These are phyloP conservation scores for Sardina pilchardus DNA, from an alignment of 2,113 vertebrate genomes.

Conservation along the genomic window DNA sequence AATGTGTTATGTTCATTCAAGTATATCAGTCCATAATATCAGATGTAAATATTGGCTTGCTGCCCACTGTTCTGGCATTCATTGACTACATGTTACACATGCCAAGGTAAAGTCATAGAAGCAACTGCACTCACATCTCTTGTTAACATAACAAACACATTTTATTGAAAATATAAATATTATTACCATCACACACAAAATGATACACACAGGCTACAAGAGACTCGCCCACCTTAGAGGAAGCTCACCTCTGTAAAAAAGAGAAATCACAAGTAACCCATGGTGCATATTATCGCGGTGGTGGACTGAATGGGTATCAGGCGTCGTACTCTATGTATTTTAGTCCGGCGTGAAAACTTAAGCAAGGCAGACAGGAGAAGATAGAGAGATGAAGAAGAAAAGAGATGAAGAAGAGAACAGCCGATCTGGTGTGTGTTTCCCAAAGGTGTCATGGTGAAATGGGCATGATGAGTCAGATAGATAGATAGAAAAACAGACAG, in stretches of 20 bases:
- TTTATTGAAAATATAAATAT: neutral
- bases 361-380: neutral
- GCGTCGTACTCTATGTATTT: neutral
- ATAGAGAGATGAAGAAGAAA: neutral
- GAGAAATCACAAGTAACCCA: neutral
- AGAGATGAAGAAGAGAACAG: neutral
- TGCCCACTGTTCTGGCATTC: neutral
- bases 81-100: neutral
- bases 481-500: neutral
- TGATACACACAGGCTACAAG: neutral
- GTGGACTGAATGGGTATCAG: neutral
- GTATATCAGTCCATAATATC: no score
- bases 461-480: neutral
- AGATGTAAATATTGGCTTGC: neutral
- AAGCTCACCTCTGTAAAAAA: neutral
- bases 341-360: neutral
- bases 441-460: neutral
- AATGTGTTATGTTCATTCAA: neutral
- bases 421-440: neutral
- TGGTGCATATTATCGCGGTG: neutral
- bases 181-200: neutral
- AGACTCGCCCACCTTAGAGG: neutral
- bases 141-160: neutral
- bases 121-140: neutral
- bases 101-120: neutral